phyloP scores from a whole-genome alignment of 2,888 invertebrate genomes.

The Caenorhabditis sinica region DNA sequence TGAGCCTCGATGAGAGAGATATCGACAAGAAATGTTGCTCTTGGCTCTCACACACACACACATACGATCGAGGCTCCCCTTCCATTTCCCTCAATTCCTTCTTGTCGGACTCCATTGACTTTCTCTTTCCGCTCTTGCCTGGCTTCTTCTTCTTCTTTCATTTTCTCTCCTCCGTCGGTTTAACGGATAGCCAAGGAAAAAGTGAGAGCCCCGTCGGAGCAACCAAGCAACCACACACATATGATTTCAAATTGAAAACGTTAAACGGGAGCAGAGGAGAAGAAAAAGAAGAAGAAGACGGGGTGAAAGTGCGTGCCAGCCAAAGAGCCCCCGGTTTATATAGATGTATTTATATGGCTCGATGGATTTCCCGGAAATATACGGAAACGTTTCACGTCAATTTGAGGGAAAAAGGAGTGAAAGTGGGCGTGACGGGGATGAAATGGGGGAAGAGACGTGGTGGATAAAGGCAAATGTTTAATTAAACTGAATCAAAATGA shows the following conservation, averaged over 20 bases:
- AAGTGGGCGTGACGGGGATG: not conserved
- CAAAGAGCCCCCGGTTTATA: not conserved
- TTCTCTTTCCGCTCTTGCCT: constrained; percentile 1
- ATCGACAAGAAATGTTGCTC: constrained; percentile 46
- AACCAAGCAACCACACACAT: constrained; percentile 27
- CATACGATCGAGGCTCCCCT: constrained; percentile 20
- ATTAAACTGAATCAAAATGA: not conserved
- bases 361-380: constrained; percentile 12
- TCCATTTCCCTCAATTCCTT: constrained; percentile 4
- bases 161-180: not conserved
- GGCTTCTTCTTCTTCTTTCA: constrained; percentile 14
- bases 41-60: constrained; percentile 8
- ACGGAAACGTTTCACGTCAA: not conserved
- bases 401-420: not conserved
- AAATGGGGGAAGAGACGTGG: not conserved
- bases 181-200: not conserved
- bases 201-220: not conserved
- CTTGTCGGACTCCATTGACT: constrained; percentile 5
- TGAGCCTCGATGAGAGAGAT: constrained; percentile 25
- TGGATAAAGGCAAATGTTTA: constrained; percentile 9
- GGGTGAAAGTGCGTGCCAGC: no score
- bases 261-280: not conserved
- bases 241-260: constrained; percentile 29
- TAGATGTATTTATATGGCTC: constrained; percentile 3
- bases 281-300: not conserved